Evolutionary conservation across 64 coral and sea anemone genomes (phyloP).

Genomic region (Porites lutea): DNA sequence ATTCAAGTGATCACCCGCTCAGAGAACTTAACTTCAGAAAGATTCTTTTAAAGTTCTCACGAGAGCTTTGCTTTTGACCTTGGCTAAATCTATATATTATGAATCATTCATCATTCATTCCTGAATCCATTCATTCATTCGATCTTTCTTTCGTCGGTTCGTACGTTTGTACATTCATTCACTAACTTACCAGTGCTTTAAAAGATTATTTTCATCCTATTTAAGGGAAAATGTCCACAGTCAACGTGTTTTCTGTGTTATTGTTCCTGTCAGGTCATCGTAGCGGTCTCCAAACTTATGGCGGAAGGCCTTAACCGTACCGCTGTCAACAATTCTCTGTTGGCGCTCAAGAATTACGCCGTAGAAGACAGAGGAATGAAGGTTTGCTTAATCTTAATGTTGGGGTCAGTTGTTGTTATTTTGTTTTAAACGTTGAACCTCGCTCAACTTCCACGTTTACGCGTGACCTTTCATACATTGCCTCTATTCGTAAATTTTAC

Average conservation of each 20-base stretch:
- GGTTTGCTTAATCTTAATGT: background rate
- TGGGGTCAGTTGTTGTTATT: background rate
- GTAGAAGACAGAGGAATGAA: slow-evolving; percentile 95
- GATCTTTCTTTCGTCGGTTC: no score
- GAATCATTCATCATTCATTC: no score
- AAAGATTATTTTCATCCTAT: background rate
- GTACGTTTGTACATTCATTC: no score
- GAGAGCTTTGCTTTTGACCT: no score
- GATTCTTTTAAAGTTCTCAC: no score
- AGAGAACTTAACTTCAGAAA: no score
- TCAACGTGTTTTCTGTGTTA: background rate
- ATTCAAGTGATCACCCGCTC: no score
- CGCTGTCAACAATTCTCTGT: slow-evolving; percentile 81
- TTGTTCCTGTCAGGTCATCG: slow-evolving; percentile 72
- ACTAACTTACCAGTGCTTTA: background rate
- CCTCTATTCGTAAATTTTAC: no score
- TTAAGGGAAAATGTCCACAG: background rate
- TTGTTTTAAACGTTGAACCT: background rate
- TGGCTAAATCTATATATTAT: no score
- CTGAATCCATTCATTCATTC: no score
- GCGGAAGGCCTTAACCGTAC: slow-evolving; percentile 82
- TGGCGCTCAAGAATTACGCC: slow-evolving; percentile 92
- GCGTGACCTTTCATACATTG: no score
- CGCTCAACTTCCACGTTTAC: no score
- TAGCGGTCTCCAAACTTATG: slow-evolving; percentile 95